These are phyloP conservation scores for Ophion slaviceki DNA, from an alignment of 2,888 invertebrate species.

Conservation along the genomic window DNA sequence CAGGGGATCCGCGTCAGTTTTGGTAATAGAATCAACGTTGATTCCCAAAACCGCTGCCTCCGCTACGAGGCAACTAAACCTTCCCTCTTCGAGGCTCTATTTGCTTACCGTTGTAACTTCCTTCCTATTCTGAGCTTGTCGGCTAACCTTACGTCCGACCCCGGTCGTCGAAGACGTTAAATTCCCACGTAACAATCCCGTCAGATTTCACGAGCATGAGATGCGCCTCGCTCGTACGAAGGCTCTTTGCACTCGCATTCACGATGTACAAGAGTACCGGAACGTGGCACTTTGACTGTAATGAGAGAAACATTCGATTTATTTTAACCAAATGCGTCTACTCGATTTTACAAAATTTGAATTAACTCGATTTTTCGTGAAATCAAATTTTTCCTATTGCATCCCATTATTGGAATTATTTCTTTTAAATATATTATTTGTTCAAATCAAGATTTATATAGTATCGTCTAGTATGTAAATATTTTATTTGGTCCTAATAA, in stretches of 20 bases:
- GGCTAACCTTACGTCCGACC: slow-evolving; percentile 31
- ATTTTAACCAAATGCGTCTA: too few relatives aligned
- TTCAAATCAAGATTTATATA: too few relatives aligned
- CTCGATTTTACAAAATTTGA: too few relatives aligned
- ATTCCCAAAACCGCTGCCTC: slow-evolving; percentile 58
- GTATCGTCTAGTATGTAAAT: too few relatives aligned
- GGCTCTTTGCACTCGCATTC: not conserved
- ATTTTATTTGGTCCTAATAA: too few relatives aligned
- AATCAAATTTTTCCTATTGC: too few relatives aligned
- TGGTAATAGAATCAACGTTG: slow-evolving; percentile 59
- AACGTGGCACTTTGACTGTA: too few relatives aligned
- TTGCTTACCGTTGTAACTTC: slow-evolving; percentile 61
- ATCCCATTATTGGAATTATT: too few relatives aligned
- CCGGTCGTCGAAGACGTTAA: slow-evolving; percentile 21
- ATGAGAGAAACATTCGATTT: too few relatives aligned
- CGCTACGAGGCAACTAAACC: slow-evolving; percentile 27
- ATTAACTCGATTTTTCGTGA: too few relatives aligned
- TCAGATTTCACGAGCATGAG: slow-evolving; percentile 1
- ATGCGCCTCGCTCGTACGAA: not conserved
- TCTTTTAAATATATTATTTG: too few relatives aligned
- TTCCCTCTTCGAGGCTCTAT: slow-evolving; percentile 46
- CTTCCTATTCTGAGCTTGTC: slow-evolving; percentile 52
- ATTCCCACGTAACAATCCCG: slow-evolving; percentile 20
- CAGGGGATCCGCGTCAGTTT: slow-evolving; percentile 60
- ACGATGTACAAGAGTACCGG: too few relatives aligned